These are phyloP conservation scores for Drosophila emarginata DNA, from an alignment of 2,888 invertebrate species.

Conservation along the genomic window DNA sequence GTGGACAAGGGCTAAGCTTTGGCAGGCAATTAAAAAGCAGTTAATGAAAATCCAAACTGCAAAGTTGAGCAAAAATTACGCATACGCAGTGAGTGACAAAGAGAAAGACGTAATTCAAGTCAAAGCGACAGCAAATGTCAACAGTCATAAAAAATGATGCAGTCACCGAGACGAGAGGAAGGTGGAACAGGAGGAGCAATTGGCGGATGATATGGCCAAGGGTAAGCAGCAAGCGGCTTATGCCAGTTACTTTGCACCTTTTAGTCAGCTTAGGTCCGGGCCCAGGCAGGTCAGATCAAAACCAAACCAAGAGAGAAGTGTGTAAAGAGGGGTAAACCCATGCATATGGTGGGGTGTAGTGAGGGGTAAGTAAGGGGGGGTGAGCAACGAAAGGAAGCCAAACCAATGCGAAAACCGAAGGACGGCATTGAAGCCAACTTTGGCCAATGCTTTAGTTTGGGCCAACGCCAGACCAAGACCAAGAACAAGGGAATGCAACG, in stretches of 20 bases:
- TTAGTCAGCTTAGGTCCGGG: slow-evolving; percentile 58
- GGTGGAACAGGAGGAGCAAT: background rate
- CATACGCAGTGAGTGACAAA: slow-evolving; percentile 65
- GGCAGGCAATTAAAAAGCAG: slow-evolving; percentile 71
- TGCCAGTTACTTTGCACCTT: slow-evolving; percentile 74
- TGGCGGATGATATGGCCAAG: slow-evolving; percentile 3
- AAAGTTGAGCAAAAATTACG: slow-evolving; percentile 54
- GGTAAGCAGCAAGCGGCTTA: slow-evolving; percentile 56
- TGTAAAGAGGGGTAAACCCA: background rate
- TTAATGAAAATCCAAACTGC: slow-evolving; percentile 59
- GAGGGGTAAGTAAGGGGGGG: slow-evolving; percentile 1
- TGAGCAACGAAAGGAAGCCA: slow-evolving; percentile 42
- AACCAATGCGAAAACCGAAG: slow-evolving; percentile 48
- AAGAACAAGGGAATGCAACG: background rate
- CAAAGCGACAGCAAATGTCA: slow-evolving; percentile 45
- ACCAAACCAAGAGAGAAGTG: background rate
- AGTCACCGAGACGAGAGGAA: slow-evolving; percentile 12
- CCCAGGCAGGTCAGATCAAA: slow-evolving; percentile 9
- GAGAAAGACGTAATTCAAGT: slow-evolving; percentile 31
- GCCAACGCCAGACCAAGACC: no score
- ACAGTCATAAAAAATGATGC: slow-evolving; percentile 57
- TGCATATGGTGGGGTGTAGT: background rate
- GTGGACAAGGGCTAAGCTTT: slow-evolving; percentile 50
- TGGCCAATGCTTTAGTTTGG: slow-evolving; percentile 5
- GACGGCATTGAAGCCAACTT: slow-evolving; percentile 45